Base-by-base conservation (phyloP, 2,888 invertebrate genomes). In the Ligdia adustata region DNA sequence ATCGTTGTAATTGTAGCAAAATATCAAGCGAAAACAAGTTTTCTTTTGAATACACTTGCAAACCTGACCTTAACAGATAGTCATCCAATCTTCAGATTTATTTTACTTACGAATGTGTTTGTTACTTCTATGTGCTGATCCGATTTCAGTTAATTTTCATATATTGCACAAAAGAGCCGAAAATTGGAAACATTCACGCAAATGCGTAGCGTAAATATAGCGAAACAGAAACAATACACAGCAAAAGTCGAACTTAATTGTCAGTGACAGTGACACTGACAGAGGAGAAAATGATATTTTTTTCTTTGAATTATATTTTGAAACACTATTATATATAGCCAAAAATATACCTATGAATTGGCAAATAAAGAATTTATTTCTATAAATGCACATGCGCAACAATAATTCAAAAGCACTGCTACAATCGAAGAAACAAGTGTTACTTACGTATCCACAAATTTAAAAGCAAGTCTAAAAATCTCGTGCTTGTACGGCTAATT, bases 181-280 rank as follows among this genome's bases (percentile, higher is more conserved):
- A 64, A 60, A 60, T 40, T 52, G 7, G 50, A 41, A 50, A 53
- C 46, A 53, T 55, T 44, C 43, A 54, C 51, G 55, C 60, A 72
- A 70, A 72, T 75, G 72, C 73, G 76, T 77, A 72, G 66, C 35
- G 66, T 71, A 74, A 71, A 75, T 72, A 77, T 51, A 64, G n/a
- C 4, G 18, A 18, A 22, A 3, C 5, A 7, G 53, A 59, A 47
- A 42, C 28, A 22, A 15, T n/a, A 33, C 26, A 35, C 32, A 40
- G 2, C 35, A 63, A 66, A 71, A 42, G 75, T 78, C 79, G 74
- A 60, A 61, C 7, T 22, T 22, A 22, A 22, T 22, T 22, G 3
- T 16, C 16, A 16, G 15, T 16, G 14, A 32, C 24, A 16, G 5
- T 11, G 22, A 18, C 20, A 15, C 13, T 34, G n/a, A n/a, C n/a